Percentiles rank a stretch among this genome's conserved stretches.
Conservation (phyloP, 2,797 vertebrate species). For the Alcedo quadribrachys region DNA sequence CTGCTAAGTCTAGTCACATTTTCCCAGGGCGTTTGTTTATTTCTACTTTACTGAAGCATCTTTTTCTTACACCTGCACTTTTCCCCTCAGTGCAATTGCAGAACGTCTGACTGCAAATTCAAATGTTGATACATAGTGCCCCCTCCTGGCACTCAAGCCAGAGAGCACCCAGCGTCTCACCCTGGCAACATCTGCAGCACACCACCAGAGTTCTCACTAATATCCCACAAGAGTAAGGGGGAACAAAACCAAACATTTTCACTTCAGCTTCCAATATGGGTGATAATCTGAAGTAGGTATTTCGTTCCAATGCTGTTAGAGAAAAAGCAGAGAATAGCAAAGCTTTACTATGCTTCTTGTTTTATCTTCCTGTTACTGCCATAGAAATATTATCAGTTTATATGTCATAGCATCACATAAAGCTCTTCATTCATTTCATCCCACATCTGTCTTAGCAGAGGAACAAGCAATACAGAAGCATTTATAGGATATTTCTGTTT, state of each 20-base stretch:
- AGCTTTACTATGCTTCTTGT: not conserved
- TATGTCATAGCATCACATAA: not conserved
- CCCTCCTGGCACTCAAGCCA: not conserved
- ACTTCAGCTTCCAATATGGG: not conserved
- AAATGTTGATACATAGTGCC: constrained; percentile 20
- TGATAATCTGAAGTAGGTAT: not conserved
- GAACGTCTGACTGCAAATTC: not conserved
- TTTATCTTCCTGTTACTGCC: not conserved
- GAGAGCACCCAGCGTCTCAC: not conserved
- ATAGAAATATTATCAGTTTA: not conserved
- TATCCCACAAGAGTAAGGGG: not conserved
- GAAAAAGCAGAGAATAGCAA: not conserved
- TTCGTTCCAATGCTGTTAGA: not conserved
- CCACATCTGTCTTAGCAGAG: not conserved
- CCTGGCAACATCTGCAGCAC: not conserved
- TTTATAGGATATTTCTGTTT: not conserved
- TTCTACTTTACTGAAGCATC: not conserved
- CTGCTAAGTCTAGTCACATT: not conserved
- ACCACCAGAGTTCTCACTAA: not conserved
- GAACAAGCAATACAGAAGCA: not conserved
- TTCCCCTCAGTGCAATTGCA: not conserved
- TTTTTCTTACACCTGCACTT: not conserved
- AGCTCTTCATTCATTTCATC: not conserved
- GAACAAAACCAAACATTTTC: not conserved
- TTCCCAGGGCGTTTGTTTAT: not conserved